Evolutionary conservation across 2,888 invertebrate species (phyloP).

Genomic region (Idaea aversata): DNA sequence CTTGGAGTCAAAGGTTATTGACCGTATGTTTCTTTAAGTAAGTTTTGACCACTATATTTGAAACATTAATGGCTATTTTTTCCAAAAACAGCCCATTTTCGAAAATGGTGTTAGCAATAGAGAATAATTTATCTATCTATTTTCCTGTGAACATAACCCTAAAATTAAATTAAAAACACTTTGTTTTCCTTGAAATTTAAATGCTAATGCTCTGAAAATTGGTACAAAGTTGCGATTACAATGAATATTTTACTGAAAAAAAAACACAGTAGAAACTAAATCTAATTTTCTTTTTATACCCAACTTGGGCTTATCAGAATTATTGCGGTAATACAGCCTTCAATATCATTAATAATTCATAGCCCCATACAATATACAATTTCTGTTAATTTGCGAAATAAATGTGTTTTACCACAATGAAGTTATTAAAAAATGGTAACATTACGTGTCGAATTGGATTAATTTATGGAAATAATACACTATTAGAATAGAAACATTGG

Average conservation of each 20-base stretch:
- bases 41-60: no score
- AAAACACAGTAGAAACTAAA: background rate
- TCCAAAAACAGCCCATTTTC: no score
- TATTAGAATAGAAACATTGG: constrained; percentile 24
- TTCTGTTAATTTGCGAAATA: constrained; percentile 7
- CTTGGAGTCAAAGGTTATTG: no score
- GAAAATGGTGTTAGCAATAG: no score
- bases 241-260: background rate
- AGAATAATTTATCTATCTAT: no score
- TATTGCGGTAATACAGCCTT: constrained; percentile 1
- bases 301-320: background rate
- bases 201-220: no score
- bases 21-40: no score
- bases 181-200: no score
- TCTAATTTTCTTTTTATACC: constrained; percentile 1
- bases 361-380: constrained; percentile 6
- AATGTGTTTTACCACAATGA: constrained; percentile 23
- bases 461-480: constrained; percentile 30
- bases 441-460: constrained; percentile 25
- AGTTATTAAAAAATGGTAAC: constrained; percentile 27
- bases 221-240: background rate
- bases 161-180: no score
- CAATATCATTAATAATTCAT: constrained; percentile 17
- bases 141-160: no score
- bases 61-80: no score